These are phyloP conservation scores for Eretmocerus hayati DNA, from an alignment of 2,888 invertebrate genomes.

Conservation along the genomic window DNA sequence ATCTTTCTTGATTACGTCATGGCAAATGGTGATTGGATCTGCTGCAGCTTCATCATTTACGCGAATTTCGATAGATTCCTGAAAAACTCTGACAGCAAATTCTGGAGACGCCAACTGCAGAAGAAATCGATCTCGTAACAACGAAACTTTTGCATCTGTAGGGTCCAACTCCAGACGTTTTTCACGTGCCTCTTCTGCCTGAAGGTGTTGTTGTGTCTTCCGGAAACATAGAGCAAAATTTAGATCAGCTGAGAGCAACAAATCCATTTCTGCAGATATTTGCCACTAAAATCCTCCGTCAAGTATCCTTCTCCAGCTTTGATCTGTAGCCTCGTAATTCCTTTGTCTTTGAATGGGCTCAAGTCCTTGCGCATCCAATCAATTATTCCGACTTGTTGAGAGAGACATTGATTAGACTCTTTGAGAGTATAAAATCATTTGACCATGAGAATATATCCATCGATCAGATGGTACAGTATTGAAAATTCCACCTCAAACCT, in stretches of 20 bases:
- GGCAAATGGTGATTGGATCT: slow-evolving; percentile 67
- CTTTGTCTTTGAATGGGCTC: slow-evolving; percentile 74
- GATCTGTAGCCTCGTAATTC: slow-evolving; percentile 69
- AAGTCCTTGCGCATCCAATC: slow-evolving; percentile 86
- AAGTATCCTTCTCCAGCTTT: slow-evolving; percentile 63
- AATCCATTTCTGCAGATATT: slow-evolving; percentile 48
- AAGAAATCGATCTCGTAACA: slow-evolving; percentile 77
- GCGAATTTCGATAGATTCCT: slow-evolving; percentile 67
- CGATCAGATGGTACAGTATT: no score
- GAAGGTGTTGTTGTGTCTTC: slow-evolving; percentile 63
- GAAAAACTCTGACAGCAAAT: slow-evolving; percentile 70
- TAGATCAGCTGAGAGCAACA: slow-evolving; percentile 65
- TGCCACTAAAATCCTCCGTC: slow-evolving; percentile 63
- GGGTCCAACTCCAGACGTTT: slow-evolving; percentile 69
- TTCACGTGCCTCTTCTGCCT: slow-evolving; percentile 68
- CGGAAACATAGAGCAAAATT: slow-evolving; percentile 79
- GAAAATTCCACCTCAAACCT: slow-evolving; percentile 82
- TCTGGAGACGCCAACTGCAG: slow-evolving; percentile 70
- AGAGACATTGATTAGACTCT: slow-evolving; percentile 22
- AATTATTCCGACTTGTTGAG: slow-evolving; percentile 71
- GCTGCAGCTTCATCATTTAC: slow-evolving; percentile 84
- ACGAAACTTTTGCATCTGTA: slow-evolving; percentile 81
- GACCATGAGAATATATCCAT: neutral
- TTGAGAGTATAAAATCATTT: neutral
- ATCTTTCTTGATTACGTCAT: slow-evolving; percentile 66